phyloP scores from a whole-genome alignment of 2,113 vertebrate species.

The Syrmaticus mikado region DNA sequence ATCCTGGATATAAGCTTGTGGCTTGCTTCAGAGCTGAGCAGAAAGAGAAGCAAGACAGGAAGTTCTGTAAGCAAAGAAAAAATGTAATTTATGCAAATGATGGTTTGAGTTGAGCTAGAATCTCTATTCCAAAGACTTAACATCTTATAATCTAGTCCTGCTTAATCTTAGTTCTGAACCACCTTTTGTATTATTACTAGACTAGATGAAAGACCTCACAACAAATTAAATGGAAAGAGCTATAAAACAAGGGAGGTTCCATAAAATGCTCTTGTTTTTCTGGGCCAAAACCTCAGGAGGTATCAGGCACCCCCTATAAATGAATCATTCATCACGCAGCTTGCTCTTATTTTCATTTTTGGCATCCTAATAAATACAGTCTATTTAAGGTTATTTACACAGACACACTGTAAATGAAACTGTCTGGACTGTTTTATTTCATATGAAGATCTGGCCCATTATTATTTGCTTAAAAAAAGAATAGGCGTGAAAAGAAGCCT shows the following conservation, averaged over 20 bases:
- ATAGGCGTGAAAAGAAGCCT: not conserved
- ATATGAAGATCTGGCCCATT: not conserved
- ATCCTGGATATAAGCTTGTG: not conserved
- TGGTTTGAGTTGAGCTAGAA: not conserved
- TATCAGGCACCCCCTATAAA: not conserved
- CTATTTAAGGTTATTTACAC: not conserved
- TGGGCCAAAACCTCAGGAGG: not conserved
- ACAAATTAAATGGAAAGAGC: not conserved
- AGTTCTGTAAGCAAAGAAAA: not conserved
- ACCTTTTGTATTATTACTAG: not conserved
- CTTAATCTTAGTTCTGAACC: not conserved
- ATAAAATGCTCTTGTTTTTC: not conserved
- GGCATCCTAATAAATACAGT: not conserved
- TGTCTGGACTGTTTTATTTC: not conserved
- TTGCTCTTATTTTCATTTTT: slow-evolving; percentile 14
- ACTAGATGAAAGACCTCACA: not conserved
- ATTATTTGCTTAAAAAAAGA: slow-evolving; percentile 1
- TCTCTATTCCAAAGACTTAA: not conserved
- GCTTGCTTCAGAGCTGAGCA: not conserved
- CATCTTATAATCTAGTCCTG: not conserved
- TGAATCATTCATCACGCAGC: not conserved
- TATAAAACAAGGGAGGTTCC: not conserved
- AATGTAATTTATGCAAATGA: not conserved
- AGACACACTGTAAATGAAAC: not conserved
- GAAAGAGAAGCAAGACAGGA: not conserved